These are phyloP conservation scores for Megamerina dolium DNA, from an alignment of 2,888 invertebrate species.

Conservation along the genomic window DNA sequence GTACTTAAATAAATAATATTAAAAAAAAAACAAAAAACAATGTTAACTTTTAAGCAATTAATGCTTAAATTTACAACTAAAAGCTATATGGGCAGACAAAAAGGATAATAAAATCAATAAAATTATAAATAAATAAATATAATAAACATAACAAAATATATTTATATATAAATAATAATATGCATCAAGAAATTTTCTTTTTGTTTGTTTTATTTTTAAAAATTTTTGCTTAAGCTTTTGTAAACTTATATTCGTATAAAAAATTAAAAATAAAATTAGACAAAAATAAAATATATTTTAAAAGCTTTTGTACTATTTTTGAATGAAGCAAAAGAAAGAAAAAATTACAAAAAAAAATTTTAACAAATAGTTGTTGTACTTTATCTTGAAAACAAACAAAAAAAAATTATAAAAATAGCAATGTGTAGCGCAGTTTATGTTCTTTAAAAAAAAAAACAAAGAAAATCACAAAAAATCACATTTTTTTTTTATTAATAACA, in stretches of 20 bases:
- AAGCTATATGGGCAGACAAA: constrained; percentile 48
- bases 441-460: too few relatives aligned
- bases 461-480: too few relatives aligned
- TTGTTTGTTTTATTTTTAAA: constrained; percentile 17
- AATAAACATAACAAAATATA: constrained; percentile 20
- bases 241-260: constrained; percentile 6
- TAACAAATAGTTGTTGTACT: constrained; percentile 25
- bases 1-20: too few relatives aligned
- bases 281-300: too few relatives aligned
- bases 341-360: not conserved
- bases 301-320: constrained; percentile 39
- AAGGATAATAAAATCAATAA: constrained; percentile 19
- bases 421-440: constrained; percentile 16
- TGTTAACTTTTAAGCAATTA: too few relatives aligned
- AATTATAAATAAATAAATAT: constrained; percentile 22
- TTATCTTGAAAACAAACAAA: constrained; percentile 22
- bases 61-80: too few relatives aligned
- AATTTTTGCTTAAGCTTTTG: constrained; percentile 12
- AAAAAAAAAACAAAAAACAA: too few relatives aligned
- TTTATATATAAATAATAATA: constrained; percentile 14
- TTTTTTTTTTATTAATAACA: too few relatives aligned
- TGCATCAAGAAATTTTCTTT: constrained; percentile 16
- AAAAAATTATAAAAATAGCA: constrained; percentile 21
- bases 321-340: constrained; percentile 19
- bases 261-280: constrained; percentile 6